These are phyloP conservation scores for Dunckerocampus dactyliophorus DNA, from an alignment of 2,113 vertebrate genomes.

Conservation along the genomic window DNA sequence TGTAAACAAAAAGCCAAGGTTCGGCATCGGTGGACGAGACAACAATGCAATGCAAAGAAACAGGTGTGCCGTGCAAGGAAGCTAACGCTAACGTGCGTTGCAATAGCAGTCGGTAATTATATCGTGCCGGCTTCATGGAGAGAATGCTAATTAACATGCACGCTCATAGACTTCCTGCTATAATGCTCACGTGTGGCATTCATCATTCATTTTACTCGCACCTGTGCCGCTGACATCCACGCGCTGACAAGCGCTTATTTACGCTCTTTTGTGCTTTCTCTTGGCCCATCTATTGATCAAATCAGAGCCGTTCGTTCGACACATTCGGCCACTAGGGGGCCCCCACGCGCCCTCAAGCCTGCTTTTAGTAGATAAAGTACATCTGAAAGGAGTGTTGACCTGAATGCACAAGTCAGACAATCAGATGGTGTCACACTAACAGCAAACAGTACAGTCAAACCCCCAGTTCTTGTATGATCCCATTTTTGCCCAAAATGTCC, in stretches of 20 bases:
- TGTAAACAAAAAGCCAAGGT: neutral
- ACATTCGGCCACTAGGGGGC: no score
- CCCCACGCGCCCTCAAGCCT: no score
- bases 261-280: conserved; percentile 5
- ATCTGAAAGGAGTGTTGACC: no score
- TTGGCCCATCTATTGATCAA: no score
- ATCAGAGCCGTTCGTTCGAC: no score
- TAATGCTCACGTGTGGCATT: conserved; percentile 81
- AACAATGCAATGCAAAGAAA: conserved; percentile 73
- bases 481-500: no score
- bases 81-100: conserved; percentile 77
- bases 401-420: no score
- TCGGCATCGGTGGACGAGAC: conserved; percentile 12
- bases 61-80: conserved; percentile 77
- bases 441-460: no score
- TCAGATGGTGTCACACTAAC: no score
- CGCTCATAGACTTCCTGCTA: conserved; percentile 80
- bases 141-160: conserved; percentile 81
- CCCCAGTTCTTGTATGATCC: no score
- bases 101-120: conserved; percentile 79
- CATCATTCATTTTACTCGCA: conserved; percentile 80
- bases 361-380: no score
- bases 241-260: conserved; percentile 66
- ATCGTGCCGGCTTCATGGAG: conserved; percentile 75
- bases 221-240: conserved; percentile 74